Evolutionary conservation across 2,888 invertebrate genomes (phyloP).

Genomic region (Cantharis lateralis): DNA sequence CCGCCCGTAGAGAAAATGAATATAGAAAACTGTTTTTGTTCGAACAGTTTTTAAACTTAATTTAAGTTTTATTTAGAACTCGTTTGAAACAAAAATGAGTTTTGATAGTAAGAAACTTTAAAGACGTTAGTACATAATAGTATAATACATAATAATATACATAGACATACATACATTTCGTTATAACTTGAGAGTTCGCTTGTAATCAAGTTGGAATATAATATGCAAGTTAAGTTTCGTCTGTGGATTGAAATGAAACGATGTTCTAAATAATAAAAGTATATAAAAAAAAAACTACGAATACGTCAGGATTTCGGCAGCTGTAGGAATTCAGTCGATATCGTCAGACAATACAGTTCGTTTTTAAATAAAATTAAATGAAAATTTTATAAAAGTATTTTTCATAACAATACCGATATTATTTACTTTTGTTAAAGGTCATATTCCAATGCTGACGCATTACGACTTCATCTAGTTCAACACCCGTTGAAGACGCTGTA

Average conservation of each 20-base stretch:
- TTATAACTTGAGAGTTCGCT: neutral
- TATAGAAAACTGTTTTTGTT: neutral
- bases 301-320: too few relatives aligned
- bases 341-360: too few relatives aligned
- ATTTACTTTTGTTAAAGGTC: too few relatives aligned
- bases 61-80: neutral
- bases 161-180: neutral
- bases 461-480: too few relatives aligned
- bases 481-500: too few relatives aligned
- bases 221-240: neutral
- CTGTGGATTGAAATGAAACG: neutral
- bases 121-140: neutral
- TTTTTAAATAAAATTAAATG: too few relatives aligned
- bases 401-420: too few relatives aligned
- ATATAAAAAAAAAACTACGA: neutral
- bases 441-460: too few relatives aligned
- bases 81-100: neutral
- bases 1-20: neutral
- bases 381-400: too few relatives aligned
- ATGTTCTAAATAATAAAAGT: neutral
- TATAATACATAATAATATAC: too few relatives aligned
- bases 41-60: neutral
- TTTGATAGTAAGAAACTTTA: neutral
- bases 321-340: too few relatives aligned
- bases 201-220: neutral